Evolutionary conservation across 1,140 invertebrate species (phyloP).

Genomic region (Euura lappo): DNA sequence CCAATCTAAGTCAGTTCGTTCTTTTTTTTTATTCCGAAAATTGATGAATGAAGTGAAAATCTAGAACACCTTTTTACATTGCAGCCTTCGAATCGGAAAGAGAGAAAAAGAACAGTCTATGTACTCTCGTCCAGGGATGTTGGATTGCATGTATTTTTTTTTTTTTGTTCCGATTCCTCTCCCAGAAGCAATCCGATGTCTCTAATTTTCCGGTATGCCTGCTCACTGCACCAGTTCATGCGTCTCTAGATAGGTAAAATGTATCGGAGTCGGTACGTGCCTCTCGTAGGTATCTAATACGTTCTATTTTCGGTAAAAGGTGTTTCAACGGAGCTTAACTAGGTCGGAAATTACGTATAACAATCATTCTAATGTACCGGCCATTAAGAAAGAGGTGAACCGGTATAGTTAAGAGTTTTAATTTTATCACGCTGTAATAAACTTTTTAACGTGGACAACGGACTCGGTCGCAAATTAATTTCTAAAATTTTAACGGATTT

Average conservation of each 20-base stretch:
- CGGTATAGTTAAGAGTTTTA: neutral
- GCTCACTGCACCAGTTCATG: neutral
- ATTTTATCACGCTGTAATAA: neutral
- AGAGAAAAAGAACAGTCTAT: too few relatives aligned
- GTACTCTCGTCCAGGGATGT: too few relatives aligned
- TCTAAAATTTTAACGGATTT: neutral
- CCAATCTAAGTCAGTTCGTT: too few relatives aligned
- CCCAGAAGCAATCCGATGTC: neutral
- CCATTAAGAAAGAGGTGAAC: neutral
- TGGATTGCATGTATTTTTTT: too few relatives aligned
- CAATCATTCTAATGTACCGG: conserved; percentile 20
- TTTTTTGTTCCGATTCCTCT: neutral
- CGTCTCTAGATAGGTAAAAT: neutral
- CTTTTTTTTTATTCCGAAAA: too few relatives aligned
- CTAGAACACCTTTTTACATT: too few relatives aligned
- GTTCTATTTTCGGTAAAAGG: conserved; percentile 1
- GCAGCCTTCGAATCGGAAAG: too few relatives aligned
- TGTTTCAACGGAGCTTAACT: conserved; percentile 11
- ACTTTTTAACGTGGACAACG: neutral
- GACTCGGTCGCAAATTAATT: neutral
- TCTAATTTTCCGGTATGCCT: conserved; percentile 37
- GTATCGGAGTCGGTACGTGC: neutral
- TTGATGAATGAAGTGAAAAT: too few relatives aligned
- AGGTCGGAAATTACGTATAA: conserved; percentile 24
- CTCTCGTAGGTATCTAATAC: neutral